Evolutionary conservation across 2,113 vertebrate species (phyloP).

Genomic region (Apodemus sylvaticus): DNA sequence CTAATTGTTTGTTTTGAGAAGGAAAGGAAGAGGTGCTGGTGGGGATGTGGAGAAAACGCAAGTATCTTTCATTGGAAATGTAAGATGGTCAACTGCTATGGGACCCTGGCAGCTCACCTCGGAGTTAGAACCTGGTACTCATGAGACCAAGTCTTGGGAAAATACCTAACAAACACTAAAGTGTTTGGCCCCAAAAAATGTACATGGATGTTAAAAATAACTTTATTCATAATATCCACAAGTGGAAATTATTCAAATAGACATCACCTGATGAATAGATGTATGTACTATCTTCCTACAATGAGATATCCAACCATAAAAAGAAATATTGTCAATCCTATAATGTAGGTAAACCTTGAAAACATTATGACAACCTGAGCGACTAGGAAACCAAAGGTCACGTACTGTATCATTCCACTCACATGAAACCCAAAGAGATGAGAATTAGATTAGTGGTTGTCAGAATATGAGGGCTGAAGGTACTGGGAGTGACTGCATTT

Average conservation of each 20-base stretch:
- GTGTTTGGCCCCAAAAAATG: background rate
- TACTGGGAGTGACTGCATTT: background rate
- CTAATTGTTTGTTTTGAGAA: background rate
- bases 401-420: background rate
- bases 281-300: background rate
- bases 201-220: background rate
- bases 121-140: background rate
- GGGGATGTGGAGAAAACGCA: background rate
- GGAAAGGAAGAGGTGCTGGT: background rate
- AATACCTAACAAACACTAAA: background rate
- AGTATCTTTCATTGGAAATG: background rate
- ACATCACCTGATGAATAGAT: background rate
- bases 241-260: background rate
- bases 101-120: background rate
- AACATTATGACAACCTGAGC: background rate
- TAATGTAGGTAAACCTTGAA: background rate
- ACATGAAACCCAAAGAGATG: background rate
- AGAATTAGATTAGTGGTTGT: background rate
- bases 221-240: background rate
- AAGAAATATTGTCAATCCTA: background rate
- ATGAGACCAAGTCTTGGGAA: background rate
- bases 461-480: background rate
- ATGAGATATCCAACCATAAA: background rate
- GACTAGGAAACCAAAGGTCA: background rate
- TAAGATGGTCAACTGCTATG: background rate